Evolutionary conservation across 2,888 invertebrate genomes (phyloP), one percentile per base, ranked within the genome.

Genomic region (Acleris cristana): DNA sequence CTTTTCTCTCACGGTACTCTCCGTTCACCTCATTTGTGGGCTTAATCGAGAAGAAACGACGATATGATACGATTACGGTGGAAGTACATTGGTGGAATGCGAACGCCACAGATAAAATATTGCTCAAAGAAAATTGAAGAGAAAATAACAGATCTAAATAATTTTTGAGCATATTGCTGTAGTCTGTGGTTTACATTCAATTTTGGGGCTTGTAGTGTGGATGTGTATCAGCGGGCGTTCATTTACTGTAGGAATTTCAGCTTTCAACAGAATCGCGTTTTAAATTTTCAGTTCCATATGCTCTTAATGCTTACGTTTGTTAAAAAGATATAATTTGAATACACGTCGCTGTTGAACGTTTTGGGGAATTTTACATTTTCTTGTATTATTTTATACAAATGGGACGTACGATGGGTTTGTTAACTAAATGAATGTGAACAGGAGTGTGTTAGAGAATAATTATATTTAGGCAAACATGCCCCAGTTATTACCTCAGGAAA

Each of bases 11-110:
- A 81, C 81, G 80, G 83, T 81, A 81, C 82, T 79, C 79, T 76
- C 76, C 75, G 73, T 79, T 76, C 85, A 79, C 79, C 79, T 86
- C 87, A 88, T 88, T 88, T 86, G 82, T 75, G 73, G 72, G 80
- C 76, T 79, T 84, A 87, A 88, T 87, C 83, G 87, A 76, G 79
- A 73, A 82, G 86, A 88, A 87, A 82, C 77, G 75, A 74, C 80
- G 87, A 88, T 88, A 87, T 84, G 81, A 79, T 82, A 78, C 80
- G 83, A 84, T 81, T 80, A 79, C 76, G 72, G 40, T 78, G 72
- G 77, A 72, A 69, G 64, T 75, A 70, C 75, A 78, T 59, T 45
- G 75, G 21, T 52, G 10, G 60, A 51, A 70, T 30, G 60, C 65
- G 68, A 40, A 51, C 16, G 59, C 52, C 77, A 78, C 73, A 78